These are phyloP conservation scores for Odontamblyopus rebecca DNA, from an alignment of 2,797 vertebrate species.

Conservation along the genomic window DNA sequence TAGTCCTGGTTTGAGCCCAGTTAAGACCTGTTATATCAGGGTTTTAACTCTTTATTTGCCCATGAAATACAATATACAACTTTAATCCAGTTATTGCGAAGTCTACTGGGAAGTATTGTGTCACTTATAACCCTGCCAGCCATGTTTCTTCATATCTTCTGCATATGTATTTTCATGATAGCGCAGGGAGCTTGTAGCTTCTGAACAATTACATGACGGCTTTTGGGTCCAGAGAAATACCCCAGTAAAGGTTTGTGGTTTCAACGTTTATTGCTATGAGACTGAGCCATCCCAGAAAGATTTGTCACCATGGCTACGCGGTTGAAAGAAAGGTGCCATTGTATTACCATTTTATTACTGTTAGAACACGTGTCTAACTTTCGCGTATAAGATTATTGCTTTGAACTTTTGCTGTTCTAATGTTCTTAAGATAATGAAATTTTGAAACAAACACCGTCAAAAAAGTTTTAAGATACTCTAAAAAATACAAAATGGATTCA, in stretches of 20 bases:
- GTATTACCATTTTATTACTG: not conserved
- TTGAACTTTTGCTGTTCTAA: not conserved
- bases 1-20: too few species aligned
- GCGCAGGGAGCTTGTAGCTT: not conserved
- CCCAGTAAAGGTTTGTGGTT: conserved; percentile 7
- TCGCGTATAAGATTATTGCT: not conserved
- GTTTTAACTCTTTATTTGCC: not conserved
- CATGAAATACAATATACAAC: not conserved
- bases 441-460: too few species aligned
- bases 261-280: conserved; percentile 6
- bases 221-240: conserved; percentile 9
- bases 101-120: not conserved
- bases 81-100: not conserved
- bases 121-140: not conserved
- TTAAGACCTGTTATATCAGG: too few species aligned
- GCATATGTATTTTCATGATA: conserved; percentile 1
- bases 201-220: conserved; percentile 1
- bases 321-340: not conserved
- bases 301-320: conserved; percentile 22
- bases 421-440: not conserved
- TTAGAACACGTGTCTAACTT: not conserved
- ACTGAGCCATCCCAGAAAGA: conserved; percentile 7
- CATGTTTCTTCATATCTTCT: not conserved
- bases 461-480: too few species aligned
- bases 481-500: too few species aligned